Percentiles rank a stretch among this genome's conserved stretches.
These are phyloP conservation scores for Dasypogon diadema DNA, from an alignment of 2,888 invertebrate species.

Conservation along the genomic window DNA sequence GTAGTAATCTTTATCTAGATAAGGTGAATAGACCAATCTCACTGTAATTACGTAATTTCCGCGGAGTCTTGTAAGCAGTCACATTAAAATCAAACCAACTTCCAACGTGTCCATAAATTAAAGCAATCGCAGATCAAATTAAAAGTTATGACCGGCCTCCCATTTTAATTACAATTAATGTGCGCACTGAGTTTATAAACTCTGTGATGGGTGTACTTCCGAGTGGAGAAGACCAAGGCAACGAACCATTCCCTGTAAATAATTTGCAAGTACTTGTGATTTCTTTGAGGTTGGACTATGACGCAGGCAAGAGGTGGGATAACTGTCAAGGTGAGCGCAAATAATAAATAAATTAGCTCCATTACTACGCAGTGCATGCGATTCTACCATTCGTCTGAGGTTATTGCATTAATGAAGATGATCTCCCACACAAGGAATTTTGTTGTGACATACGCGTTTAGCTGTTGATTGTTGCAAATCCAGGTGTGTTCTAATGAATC, in stretches of 20 bases:
- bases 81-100: conserved; percentile 19
- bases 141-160: conserved; percentile 26
- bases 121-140: conserved; percentile 44
- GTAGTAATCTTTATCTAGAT: neutral
- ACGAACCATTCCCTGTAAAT: neutral
- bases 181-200: conserved; percentile 43
- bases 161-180: conserved; percentile 46
- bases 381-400: neutral
- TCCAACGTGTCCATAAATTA: conserved; percentile 21
- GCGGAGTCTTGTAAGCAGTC: neutral
- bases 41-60: neutral
- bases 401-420: conserved; percentile 35
- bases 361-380: conserved; percentile 14
- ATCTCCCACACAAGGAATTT: conserved; percentile 9
- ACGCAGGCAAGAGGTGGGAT: conserved; percentile 38
- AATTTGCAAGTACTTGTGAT: conserved; percentile 28
- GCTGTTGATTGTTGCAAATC: neutral
- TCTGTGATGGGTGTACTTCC: conserved; percentile 16
- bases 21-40: neutral
- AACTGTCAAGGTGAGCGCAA: conserved; percentile 39
- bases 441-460: neutral
- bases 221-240: conserved; percentile 25
- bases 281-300: neutral
- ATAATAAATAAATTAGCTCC: conserved; percentile 36
- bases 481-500: conserved; percentile 1